Evolutionary conservation across 1,140 invertebrate genomes (phyloP).

Genomic region (Brachionus koreanus): DNA sequence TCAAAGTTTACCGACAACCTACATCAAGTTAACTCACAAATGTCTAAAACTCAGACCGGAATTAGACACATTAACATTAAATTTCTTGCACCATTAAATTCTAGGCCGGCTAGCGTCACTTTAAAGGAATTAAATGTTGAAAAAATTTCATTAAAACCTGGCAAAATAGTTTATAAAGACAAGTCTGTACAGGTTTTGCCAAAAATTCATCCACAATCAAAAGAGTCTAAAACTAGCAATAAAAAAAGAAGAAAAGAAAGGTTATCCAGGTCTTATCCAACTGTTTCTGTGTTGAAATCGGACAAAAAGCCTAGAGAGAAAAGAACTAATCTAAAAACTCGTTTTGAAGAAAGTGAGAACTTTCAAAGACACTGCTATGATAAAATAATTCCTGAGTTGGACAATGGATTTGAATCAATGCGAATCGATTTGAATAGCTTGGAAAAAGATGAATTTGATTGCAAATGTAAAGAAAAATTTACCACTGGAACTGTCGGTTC

Average conservation of each 20-base stretch:
- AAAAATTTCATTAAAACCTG: background rate
- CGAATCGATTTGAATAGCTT: background rate
- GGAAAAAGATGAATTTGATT: constrained; percentile 5
- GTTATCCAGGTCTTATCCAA: background rate
- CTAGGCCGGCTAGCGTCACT: background rate
- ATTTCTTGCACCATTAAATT: background rate
- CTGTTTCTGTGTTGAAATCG: background rate
- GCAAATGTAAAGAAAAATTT: constrained; percentile 12
- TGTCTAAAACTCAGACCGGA: background rate
- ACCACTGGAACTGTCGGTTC: background rate
- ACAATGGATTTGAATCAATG: constrained; percentile 33
- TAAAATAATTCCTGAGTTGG: background rate
- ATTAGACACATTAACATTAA: background rate
- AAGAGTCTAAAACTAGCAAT: background rate
- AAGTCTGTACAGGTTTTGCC: constrained; percentile 1
- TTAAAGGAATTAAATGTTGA: constrained; percentile 10
- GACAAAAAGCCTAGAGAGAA: background rate
- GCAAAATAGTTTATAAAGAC: constrained; percentile 7
- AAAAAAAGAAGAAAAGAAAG: background rate
- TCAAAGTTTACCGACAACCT: background rate
- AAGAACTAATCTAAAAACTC: background rate
- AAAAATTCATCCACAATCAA: background rate
- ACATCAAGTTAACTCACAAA: background rate
- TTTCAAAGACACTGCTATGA: background rate
- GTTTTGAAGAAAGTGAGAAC: background rate